Evolutionary conservation across 1,140 invertebrate genomes (phyloP).

Genomic region (Ruditapes philippinarum): DNA sequence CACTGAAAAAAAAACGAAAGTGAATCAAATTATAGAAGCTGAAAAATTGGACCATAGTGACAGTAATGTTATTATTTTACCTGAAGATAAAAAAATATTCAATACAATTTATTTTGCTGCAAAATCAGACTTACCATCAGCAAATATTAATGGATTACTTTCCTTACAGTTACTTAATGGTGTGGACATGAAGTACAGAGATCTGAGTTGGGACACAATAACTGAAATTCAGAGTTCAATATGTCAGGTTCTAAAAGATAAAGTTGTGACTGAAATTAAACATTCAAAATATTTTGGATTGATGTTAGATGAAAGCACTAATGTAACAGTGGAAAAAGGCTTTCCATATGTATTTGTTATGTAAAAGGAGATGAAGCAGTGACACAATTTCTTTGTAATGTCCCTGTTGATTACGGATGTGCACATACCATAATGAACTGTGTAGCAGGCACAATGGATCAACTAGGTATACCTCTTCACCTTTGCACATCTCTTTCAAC

Average conservation of each 20-base stretch:
- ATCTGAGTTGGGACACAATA: slow-evolving; percentile 26
- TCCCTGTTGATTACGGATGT: not conserved
- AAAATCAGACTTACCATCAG: not conserved
- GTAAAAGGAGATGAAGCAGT: not conserved
- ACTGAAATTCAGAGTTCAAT: slow-evolving; percentile 23
- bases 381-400: slow-evolving; percentile 12
- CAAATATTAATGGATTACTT: not conserved
- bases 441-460: not conserved
- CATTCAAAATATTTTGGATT: not conserved
- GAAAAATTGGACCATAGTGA: not conserved
- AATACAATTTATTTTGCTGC: slow-evolving; percentile 22
- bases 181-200: slow-evolving; percentile 12
- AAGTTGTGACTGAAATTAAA: not conserved
- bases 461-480: not conserved
- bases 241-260: not conserved
- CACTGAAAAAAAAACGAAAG: not conserved
- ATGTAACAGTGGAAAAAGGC: slow-evolving; percentile 3
- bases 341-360: slow-evolving; percentile 8
- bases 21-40: not conserved
- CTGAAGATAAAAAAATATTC: not conserved
- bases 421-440: slow-evolving; percentile 6
- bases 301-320: slow-evolving; percentile 34
- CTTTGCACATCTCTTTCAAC: not conserved
- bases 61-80: not conserved
- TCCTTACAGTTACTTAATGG: not conserved